Conservation (phyloP, 2,113 vertebrate species). For the Glaucidium brasilianum region DNA sequence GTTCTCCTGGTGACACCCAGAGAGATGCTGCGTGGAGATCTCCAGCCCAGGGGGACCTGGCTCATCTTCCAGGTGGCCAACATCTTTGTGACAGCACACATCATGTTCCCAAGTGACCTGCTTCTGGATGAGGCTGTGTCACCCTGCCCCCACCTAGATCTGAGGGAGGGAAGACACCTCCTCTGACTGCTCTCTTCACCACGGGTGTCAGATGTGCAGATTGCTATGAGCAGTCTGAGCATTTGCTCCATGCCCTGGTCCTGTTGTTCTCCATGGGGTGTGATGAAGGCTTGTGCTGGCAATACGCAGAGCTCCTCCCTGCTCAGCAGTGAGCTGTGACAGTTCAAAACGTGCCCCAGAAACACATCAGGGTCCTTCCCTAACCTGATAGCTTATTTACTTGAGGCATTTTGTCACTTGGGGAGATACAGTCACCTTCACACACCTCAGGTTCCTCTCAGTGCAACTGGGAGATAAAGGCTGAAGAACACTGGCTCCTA, state of each 20-base stretch:
- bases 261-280: not conserved
- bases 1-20: not conserved
- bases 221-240: rapidly evolving
- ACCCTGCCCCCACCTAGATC: not conserved
- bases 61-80: not conserved
- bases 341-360: not conserved
- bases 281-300: not conserved
- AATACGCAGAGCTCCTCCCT: not conserved
- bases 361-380: not conserved
- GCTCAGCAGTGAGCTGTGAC: not conserved
- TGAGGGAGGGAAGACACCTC: not conserved
- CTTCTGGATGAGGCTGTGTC: not conserved
- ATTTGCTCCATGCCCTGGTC: not conserved
- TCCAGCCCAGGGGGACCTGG: not conserved
- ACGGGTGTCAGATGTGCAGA: not conserved
- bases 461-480: conserved; percentile 29
- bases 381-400: conserved; percentile 44
- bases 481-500: conserved; percentile 54
- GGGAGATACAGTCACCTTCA: conserved; percentile 64
- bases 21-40: not conserved
- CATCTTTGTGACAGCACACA: not conserved
- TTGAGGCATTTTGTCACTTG: conserved; percentile 62
- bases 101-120: not conserved
- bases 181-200: not conserved
- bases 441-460: conserved; percentile 69